Evolutionary conservation across 53 echinoderm and acorn worm species (phyloP).

Genomic region (Holothuria scabra): DNA sequence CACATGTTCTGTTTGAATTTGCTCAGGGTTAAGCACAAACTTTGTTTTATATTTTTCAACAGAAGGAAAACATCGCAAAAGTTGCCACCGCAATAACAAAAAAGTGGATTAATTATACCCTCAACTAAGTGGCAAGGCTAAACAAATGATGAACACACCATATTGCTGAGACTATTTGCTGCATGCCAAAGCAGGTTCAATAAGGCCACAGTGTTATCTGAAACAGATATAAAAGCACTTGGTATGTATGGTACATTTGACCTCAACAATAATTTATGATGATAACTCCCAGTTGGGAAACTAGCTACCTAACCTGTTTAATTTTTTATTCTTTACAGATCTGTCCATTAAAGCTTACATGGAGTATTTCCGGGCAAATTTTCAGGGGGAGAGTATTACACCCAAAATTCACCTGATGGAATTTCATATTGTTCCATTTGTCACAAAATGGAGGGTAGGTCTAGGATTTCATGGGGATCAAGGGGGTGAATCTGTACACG

Average conservation of each 20-base stretch:
- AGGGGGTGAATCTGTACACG: slow-evolving; percentile 60
- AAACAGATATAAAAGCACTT: slow-evolving; percentile 18
- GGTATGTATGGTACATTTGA: neutral
- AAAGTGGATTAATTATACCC: slow-evolving; percentile 4
- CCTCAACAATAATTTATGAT: neutral
- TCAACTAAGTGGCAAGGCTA: neutral
- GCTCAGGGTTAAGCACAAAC: no score
- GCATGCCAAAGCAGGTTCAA: slow-evolving; percentile 35
- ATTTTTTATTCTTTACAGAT: neutral
- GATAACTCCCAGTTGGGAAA: neutral
- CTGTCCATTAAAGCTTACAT: slow-evolving; percentile 33
- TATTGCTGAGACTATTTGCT: slow-evolving; percentile 18
- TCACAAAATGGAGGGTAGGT: slow-evolving; percentile 49
- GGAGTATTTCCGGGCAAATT: slow-evolving; percentile 14
- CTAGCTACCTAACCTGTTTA: neutral
- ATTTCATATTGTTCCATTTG: slow-evolving; percentile 42
- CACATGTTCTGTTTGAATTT: neutral
- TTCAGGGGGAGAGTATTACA: slow-evolving; percentile 37
- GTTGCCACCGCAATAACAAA: neutral
- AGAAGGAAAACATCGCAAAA: neutral
- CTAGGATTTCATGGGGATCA: slow-evolving; percentile 56
- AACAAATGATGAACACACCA: slow-evolving; percentile 14
- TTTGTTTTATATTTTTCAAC: neutral
- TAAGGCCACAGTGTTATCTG: neutral
- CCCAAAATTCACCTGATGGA: slow-evolving; percentile 57